Evolutionary conservation across 2,113 vertebrate genomes (phyloP).

Genomic region (Pseudorhombus dupliciocellatus): DNA sequence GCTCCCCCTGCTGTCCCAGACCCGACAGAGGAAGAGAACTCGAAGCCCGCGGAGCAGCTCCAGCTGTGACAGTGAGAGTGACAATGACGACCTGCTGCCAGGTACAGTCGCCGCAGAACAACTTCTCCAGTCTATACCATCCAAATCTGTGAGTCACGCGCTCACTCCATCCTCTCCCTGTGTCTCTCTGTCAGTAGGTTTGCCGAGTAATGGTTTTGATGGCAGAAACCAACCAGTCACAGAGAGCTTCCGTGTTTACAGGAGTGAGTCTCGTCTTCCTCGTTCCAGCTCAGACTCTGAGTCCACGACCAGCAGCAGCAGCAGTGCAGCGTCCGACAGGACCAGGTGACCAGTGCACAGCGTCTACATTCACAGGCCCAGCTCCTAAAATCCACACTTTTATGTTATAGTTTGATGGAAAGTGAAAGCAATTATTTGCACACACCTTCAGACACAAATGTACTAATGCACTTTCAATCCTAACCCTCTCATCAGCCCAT

Average conservation of each 20-base stretch:
- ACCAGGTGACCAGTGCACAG: constrained; percentile 86
- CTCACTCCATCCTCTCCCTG: not conserved
- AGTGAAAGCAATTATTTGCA: not conserved
- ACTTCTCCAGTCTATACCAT: accelerated
- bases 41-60: constrained; percentile 93
- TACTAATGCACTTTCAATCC: not conserved
- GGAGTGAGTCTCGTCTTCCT: constrained; percentile 93
- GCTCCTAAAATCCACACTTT: not conserved
- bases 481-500: not conserved
- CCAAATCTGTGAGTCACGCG: not conserved
- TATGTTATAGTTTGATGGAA: not conserved
- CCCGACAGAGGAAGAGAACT: constrained; percentile 89
- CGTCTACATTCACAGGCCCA: not conserved
- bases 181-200: constrained; percentile 77
- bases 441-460: not conserved
- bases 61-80: constrained; percentile 95
- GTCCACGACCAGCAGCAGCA: constrained; percentile 97
- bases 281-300: constrained; percentile 97
- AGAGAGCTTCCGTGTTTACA: constrained; percentile 97
- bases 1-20: constrained; percentile 86
- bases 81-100: constrained; percentile 80
- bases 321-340: constrained; percentile 95
- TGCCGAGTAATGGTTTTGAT: constrained; percentile 95
- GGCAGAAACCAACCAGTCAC: constrained; percentile 93
- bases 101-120: constrained; percentile 41